phyloP scores from a whole-genome alignment of 2,888 invertebrate species.

The Pinctada fucata region DNA sequence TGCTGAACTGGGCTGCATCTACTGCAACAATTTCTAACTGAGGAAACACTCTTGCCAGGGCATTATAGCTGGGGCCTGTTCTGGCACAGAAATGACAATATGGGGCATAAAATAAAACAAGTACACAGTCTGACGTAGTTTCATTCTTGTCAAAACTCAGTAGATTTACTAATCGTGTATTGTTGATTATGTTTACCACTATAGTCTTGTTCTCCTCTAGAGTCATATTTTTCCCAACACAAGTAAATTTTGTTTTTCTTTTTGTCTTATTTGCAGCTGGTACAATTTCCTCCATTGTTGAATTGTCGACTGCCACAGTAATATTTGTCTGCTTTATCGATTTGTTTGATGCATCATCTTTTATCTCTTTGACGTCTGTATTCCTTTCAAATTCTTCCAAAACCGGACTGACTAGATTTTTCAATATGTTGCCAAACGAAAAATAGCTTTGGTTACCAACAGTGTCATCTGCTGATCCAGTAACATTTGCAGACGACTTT shows the following conservation, averaged over 20 bases:
- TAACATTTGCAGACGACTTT: slow-evolving; percentile 10
- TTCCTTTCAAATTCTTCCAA: slow-evolving; percentile 57
- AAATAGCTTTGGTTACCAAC: slow-evolving; percentile 36
- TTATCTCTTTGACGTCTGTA: slow-evolving; percentile 1
- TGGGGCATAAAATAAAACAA: slow-evolving; percentile 92
- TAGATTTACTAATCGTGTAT: slow-evolving; percentile 83
- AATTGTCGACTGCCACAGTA: slow-evolving; percentile 3
- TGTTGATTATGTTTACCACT: slow-evolving; percentile 83
- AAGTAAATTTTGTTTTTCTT: slow-evolving; percentile 68
- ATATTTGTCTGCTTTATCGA: slow-evolving; percentile 13
- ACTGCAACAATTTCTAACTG: slow-evolving; percentile 90
- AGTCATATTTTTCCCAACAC: slow-evolving; percentile 65
- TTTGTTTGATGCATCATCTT: not conserved
- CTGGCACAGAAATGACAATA: slow-evolving; percentile 93
- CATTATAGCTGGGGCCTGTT: slow-evolving; percentile 93
- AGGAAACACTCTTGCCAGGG: slow-evolving; percentile 90
- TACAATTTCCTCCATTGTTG: slow-evolving; percentile 12
- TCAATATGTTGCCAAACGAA: slow-evolving; percentile 49
- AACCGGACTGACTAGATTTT: slow-evolving; percentile 58
- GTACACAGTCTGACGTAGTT: slow-evolving; percentile 79
- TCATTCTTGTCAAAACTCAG: slow-evolving; percentile 80
- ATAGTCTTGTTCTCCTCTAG: slow-evolving; percentile 55
- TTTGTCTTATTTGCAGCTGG: slow-evolving; percentile 55
- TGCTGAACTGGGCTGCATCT: slow-evolving; percentile 89
- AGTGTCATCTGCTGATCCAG: not conserved